Evolutionary conservation across 1,140 invertebrate species (phyloP), one percentile per base, ranked within the genome.

Genomic region (Cherax destructor): DNA sequence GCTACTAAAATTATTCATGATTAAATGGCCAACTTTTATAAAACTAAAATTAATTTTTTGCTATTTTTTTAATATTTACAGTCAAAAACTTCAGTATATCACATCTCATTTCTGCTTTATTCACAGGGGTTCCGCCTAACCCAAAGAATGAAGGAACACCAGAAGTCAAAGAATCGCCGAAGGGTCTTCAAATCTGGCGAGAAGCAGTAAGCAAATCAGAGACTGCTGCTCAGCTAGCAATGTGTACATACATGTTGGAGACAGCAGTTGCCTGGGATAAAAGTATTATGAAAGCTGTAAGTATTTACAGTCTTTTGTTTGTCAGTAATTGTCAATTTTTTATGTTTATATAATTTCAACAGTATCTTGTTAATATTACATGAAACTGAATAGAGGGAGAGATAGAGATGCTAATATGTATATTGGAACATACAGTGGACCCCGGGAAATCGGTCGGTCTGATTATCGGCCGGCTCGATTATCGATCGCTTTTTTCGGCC

Each of bases 261-360:
- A 97, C 97, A 30, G 98, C 97, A 93, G 98, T 99, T 93, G 98
- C 98, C 49, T 99, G 98, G 98, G 98, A 99, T 95, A 99, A 99
- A 95, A 99, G 98, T 95, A 98, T 99, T 94, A 99, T 99, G 98
- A 99, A 99, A 96, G 98, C 98, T 95, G 98, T 99, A 96, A 96
- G 97, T 94, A 50, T 59, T 49, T 24, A 74, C 16, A 30, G 21
- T 16, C 49, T 80, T 13, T 30, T 84, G 24, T 1, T 30, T 10
- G 41, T 59, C 84, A 80, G 13, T 77, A 76, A 74, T 92, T 91
- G 77, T 88, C 21, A 83, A 61, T 72, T 72, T 79, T 72, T 84
- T 79, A n/a, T 88, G 7, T 61, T 7, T n/a, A 16, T 65, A 18
- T 16, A 65, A 59, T 59, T 59, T 59, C 16, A 59, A 59, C 16